Evolutionary conservation across 2,113 vertebrate genomes (phyloP).

Genomic region (Erpornis zantholeuca): DNA sequence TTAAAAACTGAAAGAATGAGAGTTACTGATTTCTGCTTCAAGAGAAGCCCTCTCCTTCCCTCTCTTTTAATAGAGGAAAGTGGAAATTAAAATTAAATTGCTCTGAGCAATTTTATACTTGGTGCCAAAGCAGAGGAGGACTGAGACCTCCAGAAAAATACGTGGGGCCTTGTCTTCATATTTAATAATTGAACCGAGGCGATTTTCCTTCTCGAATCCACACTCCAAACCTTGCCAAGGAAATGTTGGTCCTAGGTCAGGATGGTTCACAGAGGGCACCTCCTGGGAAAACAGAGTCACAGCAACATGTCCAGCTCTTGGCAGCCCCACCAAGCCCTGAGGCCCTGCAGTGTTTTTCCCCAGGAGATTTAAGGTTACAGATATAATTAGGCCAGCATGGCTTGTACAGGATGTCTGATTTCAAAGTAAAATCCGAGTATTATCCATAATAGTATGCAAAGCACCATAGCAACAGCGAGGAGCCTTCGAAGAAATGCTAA

Average conservation of each 20-base stretch:
- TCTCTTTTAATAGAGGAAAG: neutral
- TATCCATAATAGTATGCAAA: slow-evolving; percentile 53
- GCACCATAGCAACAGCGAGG: slow-evolving; percentile 44
- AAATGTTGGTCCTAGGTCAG: neutral
- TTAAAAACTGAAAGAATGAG: neutral
- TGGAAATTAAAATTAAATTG: neutral
- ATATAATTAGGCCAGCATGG: slow-evolving; percentile 29
- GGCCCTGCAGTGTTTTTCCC: neutral
- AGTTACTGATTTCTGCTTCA: neutral
- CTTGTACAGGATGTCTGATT: slow-evolving; percentile 40
- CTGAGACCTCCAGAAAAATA: neutral
- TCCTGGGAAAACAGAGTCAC: neutral
- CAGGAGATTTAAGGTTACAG: neutral
- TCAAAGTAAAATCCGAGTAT: slow-evolving; percentile 58
- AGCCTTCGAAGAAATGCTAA: slow-evolving; percentile 57
- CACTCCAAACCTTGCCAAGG: neutral
- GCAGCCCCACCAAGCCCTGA: neutral
- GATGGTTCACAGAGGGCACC: neutral
- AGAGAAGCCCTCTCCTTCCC: neutral
- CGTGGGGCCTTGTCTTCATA: neutral
- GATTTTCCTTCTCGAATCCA: neutral
- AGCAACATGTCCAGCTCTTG: neutral
- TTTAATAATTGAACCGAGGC: neutral
- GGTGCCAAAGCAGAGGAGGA: neutral
- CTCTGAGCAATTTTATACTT: neutral